Percentiles rank a stretch among this genome's conserved stretches.
These are phyloP conservation scores for Nibea albiflora DNA, from an alignment of 2,113 vertebrate species.

Conservation along the genomic window DNA sequence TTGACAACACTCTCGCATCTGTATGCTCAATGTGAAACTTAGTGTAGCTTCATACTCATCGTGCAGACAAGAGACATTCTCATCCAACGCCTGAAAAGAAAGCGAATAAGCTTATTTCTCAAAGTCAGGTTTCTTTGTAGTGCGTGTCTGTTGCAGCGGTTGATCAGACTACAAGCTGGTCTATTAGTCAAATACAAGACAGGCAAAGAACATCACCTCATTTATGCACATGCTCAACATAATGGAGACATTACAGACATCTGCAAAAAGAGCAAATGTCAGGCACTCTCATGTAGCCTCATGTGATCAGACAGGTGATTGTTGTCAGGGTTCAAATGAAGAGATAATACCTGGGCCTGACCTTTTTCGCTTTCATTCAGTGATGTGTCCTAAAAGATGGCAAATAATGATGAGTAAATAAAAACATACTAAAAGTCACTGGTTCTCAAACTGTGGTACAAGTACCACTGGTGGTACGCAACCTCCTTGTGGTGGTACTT, in stretches of 20 bases:
- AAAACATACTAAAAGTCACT: not conserved
- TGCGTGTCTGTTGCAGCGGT: conserved; percentile 10
- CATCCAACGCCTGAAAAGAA: not conserved
- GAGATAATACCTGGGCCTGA: not conserved
- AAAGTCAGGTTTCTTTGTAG: too few species aligned
- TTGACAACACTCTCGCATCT: not conserved
- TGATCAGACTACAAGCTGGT: conserved; percentile 21
- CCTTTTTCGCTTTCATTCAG: not conserved
- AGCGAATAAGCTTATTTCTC: not conserved
- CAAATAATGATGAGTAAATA: not conserved
- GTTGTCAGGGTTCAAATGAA: not conserved
- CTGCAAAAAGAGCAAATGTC: not conserved
- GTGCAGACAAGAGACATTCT: not conserved
- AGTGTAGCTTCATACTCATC: not conserved
- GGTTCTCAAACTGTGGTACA: too few species aligned
- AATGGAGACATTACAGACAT: not conserved
- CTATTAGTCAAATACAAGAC: conserved; percentile 23
- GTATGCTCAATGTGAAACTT: not conserved
- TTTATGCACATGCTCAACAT: not conserved
- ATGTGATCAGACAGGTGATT: not conserved
- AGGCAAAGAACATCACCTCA: conserved; percentile 9
- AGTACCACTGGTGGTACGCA: too few species aligned
- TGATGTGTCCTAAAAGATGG: not conserved
- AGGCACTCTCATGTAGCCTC: too few species aligned
- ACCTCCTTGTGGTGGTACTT: too few species aligned